These are phyloP conservation scores for Machaerirhynchus nigripectus DNA, from an alignment of 2,113 vertebrate species.

Conservation along the genomic window DNA sequence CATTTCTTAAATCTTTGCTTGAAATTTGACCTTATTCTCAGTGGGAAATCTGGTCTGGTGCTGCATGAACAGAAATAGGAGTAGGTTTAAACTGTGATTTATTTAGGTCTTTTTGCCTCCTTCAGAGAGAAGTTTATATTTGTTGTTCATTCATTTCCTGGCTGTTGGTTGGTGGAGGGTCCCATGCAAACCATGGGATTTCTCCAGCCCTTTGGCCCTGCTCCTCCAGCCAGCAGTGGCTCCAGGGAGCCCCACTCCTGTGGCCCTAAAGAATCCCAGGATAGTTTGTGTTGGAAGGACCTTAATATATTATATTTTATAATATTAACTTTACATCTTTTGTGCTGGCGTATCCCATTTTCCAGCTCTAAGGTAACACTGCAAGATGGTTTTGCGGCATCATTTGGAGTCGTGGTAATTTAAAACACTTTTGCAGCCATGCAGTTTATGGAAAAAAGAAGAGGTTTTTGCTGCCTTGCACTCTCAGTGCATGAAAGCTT, in stretches of 20 bases:
- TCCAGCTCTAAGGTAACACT: not conserved
- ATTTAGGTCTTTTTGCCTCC: not conserved
- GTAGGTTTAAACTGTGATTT: not conserved
- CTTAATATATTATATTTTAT: not conserved
- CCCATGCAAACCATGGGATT: fast-evolving
- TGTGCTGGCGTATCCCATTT: not conserved
- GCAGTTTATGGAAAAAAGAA: too few relatives aligned
- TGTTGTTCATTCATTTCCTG: not conserved
- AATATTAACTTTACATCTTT: not conserved
- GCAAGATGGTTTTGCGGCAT: not conserved
- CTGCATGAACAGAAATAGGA: not conserved
- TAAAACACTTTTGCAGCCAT: not conserved
- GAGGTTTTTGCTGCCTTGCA: not conserved
- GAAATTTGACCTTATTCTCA: not conserved
- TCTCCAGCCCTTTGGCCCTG: not conserved
- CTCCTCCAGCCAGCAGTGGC: not conserved
- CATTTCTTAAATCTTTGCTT: not conserved
- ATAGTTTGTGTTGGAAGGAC: not conserved
- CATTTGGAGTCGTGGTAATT: not conserved
- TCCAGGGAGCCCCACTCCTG: fast-evolving
- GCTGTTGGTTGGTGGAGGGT: not conserved
- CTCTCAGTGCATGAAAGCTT: fast-evolving
- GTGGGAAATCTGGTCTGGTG: not conserved
- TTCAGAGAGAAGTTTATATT: not conserved
- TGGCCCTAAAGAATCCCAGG: not conserved